A percentile compares a stretch with the other conserved stretches of the same genome.
Conservation (phyloP, 2,888 invertebrate genomes). For the Homarus gammarus region DNA sequence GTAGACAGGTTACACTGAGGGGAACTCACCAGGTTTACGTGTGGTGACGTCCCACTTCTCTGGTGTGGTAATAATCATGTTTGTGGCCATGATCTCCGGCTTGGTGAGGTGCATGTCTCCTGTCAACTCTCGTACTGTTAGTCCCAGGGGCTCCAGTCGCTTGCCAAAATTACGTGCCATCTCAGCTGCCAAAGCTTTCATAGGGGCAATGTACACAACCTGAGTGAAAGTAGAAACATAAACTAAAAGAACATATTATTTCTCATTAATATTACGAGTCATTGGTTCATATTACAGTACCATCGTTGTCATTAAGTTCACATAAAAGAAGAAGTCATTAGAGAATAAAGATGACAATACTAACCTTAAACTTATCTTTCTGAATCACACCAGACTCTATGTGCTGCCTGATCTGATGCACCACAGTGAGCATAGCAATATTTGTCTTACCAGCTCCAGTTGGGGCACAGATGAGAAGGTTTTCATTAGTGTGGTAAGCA, state of each 20-base stretch:
- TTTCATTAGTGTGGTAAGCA: conserved; percentile 97
- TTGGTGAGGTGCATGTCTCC: conserved; percentile 99
- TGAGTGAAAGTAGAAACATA: conserved; percentile 79
- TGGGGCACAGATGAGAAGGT: conserved; percentile 97
- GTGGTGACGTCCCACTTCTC: conserved; percentile 99
- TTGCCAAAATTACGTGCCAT: conserved; percentile 97
- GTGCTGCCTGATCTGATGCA: conserved; percentile 93
- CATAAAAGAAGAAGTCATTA: no score
- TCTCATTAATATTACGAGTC: background rate
- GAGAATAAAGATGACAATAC: background rate
- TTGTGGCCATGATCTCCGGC: conserved; percentile 94
- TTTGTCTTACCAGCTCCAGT: conserved; percentile 99
- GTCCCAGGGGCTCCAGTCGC: conserved; percentile 88
- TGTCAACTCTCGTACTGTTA: conserved; percentile 93
- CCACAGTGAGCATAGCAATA: conserved; percentile 94
- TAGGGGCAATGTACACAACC: conserved; percentile 99
- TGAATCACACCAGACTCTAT: conserved; percentile 88
- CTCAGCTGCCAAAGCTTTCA: conserved; percentile 99
- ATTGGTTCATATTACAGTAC: no score
- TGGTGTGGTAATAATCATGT: conserved; percentile 98
- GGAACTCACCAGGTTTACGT: conserved; percentile 87
- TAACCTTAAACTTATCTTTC: conserved; percentile 94
- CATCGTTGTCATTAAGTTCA: no score
- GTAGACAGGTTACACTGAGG: no score
- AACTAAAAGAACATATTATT: background rate